phyloP scores from a whole-genome alignment of 2,113 vertebrate species.

The Gorsachius goisagi region DNA sequence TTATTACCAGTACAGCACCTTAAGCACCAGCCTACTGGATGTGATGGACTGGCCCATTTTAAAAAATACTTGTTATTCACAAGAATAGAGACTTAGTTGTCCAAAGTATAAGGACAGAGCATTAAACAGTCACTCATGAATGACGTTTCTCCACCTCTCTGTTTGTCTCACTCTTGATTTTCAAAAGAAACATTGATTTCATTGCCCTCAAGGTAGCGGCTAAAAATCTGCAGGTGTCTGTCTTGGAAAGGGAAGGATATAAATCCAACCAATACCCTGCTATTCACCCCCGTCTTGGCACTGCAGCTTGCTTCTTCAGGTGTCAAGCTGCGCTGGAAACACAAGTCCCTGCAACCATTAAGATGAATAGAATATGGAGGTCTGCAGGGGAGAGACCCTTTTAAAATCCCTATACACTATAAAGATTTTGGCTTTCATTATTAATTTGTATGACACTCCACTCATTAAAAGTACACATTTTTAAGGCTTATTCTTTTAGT shows the following conservation, averaged over 20 bases:
- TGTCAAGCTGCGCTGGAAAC: not conserved
- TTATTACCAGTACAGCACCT: not conserved
- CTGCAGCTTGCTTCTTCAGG: not conserved
- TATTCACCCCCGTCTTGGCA: not conserved
- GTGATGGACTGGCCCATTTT: not conserved
- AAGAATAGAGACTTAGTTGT: not conserved
- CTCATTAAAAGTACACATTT: not conserved
- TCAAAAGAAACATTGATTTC: not conserved
- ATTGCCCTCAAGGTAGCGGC: not conserved
- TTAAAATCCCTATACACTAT: not conserved
- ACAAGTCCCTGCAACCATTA: not conserved
- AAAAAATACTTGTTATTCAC: not conserved
- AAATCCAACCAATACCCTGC: not conserved
- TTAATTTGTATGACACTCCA: not conserved
- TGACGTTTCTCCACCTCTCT: not conserved
- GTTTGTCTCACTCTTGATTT: not conserved
- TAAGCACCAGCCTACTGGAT: not conserved
- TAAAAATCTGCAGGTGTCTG: not conserved
- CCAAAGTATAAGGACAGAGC: not conserved
- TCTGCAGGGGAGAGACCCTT: not conserved
- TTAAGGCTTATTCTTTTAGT: not conserved
- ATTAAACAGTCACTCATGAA: not conserved
- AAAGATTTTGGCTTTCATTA: not conserved
- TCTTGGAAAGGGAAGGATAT: not conserved
- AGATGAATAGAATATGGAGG: not conserved